Base-by-base conservation (phyloP, 2,888 invertebrate species). In the Mythimna albipuncta region DNA sequence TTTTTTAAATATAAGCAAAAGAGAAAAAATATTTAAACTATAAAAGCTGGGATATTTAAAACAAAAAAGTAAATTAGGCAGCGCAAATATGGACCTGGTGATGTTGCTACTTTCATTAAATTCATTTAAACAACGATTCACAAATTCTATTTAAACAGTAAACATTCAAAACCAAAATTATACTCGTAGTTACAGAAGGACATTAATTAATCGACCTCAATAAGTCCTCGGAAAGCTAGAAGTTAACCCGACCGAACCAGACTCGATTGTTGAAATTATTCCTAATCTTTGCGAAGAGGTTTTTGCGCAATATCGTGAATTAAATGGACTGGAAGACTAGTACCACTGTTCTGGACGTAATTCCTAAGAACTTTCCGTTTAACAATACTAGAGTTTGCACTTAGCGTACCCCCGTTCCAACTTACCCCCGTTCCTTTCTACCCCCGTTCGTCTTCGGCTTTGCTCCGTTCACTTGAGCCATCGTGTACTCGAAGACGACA, bases 371-470 rank as follows among this genome's bases (percentile, higher is more conserved):
- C 86, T 91, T 90, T 88, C 77, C 77, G 81, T 84, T 86, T 83
- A 75, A 79, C 75, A 82, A 85, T 89, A 93, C 90, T 81, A 89
- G 89, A 88, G 88, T 93, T 92, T 91, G 90, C 93, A 93, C 93
- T 93, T 93, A 92, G 83, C 82, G 68, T 70, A 77, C 52, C 79
- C 68, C 78, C 62, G 59, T 38, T 19, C 55, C 55, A 16, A 32
- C 77, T 47, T 69, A 73, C 50, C 81, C 73, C 77, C 58, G 55
- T 57, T 19, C 57, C 32, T 32, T 32, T 5, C 32, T 69, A 74
- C 50, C 81, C 73, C 77, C 58, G 55, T 57, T 16, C 57, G 35
- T 64, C 72, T 64, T 65, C 55, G 38, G 69, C 77, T 67, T 75
- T 75, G 54, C 64, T 71, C 38, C 50, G 75, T 72, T 75, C 77